Percentiles rank a stretch among this genome's conserved stretches.
These are phyloP conservation scores for Lasioglossum albipes DNA, from an alignment of 1,140 invertebrate species.

Conservation along the genomic window DNA sequence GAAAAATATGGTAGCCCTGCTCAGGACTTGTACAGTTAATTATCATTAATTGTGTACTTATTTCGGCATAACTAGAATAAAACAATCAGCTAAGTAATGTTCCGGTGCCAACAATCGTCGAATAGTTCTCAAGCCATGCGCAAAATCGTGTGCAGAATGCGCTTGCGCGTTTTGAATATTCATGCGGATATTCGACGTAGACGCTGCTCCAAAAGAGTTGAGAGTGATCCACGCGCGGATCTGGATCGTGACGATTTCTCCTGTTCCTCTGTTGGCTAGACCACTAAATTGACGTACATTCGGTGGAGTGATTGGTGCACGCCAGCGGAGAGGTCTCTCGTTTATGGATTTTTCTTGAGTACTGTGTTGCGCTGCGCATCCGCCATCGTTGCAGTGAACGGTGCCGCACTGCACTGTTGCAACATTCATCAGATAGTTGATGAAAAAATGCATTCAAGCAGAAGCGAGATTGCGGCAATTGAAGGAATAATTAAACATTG, in stretches of 20 bases:
- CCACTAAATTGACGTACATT: not conserved
- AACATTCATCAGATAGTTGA: not conserved
- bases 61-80: no score
- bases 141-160: not conserved
- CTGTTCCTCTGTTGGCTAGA: no score
- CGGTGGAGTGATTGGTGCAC: slow-evolving; percentile 2
- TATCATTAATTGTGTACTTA: no score
- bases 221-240: not conserved
- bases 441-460: no score
- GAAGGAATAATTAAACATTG: no score
- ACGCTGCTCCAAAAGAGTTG: not conserved
- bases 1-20: no score
- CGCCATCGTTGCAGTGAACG: not conserved
- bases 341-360: not conserved
- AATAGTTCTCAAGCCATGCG: no score
- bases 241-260: no score
- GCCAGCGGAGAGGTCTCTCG: not conserved
- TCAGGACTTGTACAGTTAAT: no score
- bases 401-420: not conserved
- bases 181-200: not conserved
- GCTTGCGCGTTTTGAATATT: not conserved
- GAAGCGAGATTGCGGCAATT: no score
- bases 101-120: no score
- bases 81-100: no score
- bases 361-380: not conserved